Base-by-base conservation (phyloP, 2,797 vertebrate species). In the Gallinago nigripennis region DNA sequence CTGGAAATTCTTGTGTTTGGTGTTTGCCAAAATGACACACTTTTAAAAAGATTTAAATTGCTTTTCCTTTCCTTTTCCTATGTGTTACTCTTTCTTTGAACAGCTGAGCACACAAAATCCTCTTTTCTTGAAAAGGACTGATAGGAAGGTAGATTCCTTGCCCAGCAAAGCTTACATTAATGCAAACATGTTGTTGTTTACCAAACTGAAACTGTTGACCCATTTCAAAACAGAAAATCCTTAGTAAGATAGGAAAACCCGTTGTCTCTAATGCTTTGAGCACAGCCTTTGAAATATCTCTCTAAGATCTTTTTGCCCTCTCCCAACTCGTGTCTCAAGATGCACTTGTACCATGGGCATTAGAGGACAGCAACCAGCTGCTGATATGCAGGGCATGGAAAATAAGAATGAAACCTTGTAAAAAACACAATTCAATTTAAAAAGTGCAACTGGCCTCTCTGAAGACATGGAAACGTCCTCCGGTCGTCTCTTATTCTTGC, bases 201-300 rank as follows among this genome's bases (percentile, higher is more conserved):
- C 68, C 57, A 80, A 89, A 80, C 33, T 66, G 53, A 90, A 92
- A 78, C 3, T 13, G 53, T 27, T 78, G 71, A 87, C 19, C 11
- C 57, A 61, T 39, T 89, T 91, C 48, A 80, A 85, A 84, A 64
- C 18, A 85, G 69, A 89, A 95, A 90, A 81, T 86, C 30, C 50
- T 63, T 45, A 27, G 4, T 46, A 69, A 78, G 23, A 50, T 0
- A 78, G 39, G n/a, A 86, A 88, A 92, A 69, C 4, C 0, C 1
- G 6, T 37, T 69, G 8, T 64, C 41, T 33, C 7, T 77, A 58
- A 28, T 27, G 64, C 48, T 88, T 89, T 68, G n/a, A 89, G 75
- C 20, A 6, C 14, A 45, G n/a, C 16, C 61, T 64, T 2, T 63
- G 53, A 86, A 72, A 31, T 70, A 58, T 12, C 13, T 66, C 68